Percentiles rank a stretch among this genome's conserved stretches.
Conservation (phyloP, 23 tunicate genomes). For the Ascidia mentula region DNA sequence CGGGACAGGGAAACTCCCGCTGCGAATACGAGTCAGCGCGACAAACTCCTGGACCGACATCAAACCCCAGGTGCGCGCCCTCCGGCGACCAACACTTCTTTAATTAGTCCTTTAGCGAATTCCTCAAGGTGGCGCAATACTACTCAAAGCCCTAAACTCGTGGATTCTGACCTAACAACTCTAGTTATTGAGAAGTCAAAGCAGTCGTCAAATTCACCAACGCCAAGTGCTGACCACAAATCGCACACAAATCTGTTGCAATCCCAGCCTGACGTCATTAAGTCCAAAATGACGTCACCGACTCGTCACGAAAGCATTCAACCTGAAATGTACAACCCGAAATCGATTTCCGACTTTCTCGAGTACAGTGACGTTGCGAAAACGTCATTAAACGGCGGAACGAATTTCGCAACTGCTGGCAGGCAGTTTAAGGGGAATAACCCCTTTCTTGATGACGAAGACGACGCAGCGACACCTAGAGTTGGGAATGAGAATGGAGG, state of each 20-base stretch:
- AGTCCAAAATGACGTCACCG: background rate
- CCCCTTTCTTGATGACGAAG: background rate
- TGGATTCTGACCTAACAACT: background rate
- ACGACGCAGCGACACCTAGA: too few relatives aligned
- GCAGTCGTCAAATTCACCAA: background rate
- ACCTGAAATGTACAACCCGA: background rate
- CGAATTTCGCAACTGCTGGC: too few relatives aligned
- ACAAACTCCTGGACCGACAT: background rate
- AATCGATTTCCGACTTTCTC: background rate
- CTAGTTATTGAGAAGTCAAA: background rate
- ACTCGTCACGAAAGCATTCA: background rate
- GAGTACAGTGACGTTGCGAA: background rate
- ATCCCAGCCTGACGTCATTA: background rate
- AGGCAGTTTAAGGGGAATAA: background rate
- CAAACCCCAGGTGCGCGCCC: background rate
- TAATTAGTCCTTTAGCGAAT: background rate
- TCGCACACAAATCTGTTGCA: background rate
- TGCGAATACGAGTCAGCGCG: background rate
- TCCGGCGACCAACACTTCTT: background rate
- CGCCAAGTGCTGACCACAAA: background rate
- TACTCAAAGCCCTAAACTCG: background rate
- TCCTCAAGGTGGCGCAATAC: background rate
- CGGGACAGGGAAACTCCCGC: background rate
- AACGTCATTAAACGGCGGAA: too few relatives aligned
- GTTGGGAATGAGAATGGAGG: too few relatives aligned